Conservation (phyloP, 2,113 vertebrate genomes). For the Bubo bubo region DNA sequence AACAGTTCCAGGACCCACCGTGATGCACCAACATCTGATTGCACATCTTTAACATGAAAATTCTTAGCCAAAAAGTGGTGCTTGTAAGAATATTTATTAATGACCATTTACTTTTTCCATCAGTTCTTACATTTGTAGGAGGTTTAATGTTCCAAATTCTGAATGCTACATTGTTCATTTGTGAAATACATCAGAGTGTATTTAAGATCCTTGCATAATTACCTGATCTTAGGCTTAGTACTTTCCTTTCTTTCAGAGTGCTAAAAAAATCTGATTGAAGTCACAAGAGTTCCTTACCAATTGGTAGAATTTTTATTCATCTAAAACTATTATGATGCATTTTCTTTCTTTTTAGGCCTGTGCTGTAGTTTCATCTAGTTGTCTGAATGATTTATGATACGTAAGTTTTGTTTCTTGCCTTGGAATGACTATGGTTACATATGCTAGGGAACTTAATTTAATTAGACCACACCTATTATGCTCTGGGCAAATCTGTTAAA, state of each 20-base stretch:
- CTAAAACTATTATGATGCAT: neutral
- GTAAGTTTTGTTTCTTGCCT: neutral
- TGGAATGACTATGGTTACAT: neutral
- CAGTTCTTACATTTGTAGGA: neutral
- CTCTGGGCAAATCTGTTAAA: neutral
- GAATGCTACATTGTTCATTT: neutral
- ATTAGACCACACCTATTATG: neutral
- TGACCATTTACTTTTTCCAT: neutral
- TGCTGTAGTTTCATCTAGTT: neutral
- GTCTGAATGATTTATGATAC: neutral
- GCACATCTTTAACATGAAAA: neutral
- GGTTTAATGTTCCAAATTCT: neutral
- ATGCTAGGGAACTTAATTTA: neutral
- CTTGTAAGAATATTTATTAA: neutral
- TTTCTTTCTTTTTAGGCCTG: neutral
- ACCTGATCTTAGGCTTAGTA: neutral
- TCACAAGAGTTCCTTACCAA: neutral
- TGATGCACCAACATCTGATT: neutral
- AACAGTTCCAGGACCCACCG: accelerated
- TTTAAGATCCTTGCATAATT: neutral
- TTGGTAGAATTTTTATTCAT: neutral
- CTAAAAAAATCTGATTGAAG: neutral
- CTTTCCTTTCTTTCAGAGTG: neutral
- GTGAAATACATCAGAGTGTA: neutral
- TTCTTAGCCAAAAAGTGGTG: neutral